These are phyloP conservation scores for Hipparchia semele DNA, from an alignment of 2,888 invertebrate genomes.

Conservation along the genomic window DNA sequence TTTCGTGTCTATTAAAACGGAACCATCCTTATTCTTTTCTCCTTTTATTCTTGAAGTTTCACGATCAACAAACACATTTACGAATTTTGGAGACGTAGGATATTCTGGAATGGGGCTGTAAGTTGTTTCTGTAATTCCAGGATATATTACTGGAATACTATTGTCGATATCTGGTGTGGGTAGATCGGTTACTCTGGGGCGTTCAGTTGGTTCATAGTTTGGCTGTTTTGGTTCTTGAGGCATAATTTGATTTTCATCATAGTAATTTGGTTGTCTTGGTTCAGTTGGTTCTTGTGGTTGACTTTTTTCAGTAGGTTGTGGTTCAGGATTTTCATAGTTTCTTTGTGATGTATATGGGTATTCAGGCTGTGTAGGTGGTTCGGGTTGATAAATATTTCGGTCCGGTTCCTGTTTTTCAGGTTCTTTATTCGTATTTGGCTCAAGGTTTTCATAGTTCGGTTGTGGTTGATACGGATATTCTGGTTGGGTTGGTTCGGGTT, in stretches of 20 bases:
- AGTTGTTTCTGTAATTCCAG: constrained; percentile 45
- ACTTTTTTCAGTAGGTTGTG: constrained; percentile 4
- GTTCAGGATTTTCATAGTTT: constrained; percentile 1
- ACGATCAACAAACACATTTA: constrained; percentile 52
- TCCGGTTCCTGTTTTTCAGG: neutral
- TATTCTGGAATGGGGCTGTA: constrained; percentile 48
- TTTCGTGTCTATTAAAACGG: constrained; percentile 57
- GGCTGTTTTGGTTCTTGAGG: constrained; percentile 7
- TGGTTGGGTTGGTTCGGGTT: constrained; percentile 18
- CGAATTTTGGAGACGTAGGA: constrained; percentile 49
- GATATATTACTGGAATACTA: constrained; percentile 36
- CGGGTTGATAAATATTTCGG: neutral
- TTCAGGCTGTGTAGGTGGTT: constrained; percentile 3
- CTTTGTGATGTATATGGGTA: neutral
- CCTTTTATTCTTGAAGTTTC: constrained; percentile 54
- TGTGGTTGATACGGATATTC: constrained; percentile 12
- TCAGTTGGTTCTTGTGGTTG: constrained; percentile 6
- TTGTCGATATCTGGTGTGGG: constrained; percentile 33
- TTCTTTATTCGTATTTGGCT: neutral
- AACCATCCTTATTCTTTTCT: constrained; percentile 55
- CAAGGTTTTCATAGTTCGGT: neutral
- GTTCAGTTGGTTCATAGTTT: constrained; percentile 17
- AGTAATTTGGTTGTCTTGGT: constrained; percentile 10
- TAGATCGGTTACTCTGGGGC: constrained; percentile 7
- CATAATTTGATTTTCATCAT: neutral